Base-by-base conservation (phyloP, 2,113 vertebrate genomes). In the Cacatua alba region DNA sequence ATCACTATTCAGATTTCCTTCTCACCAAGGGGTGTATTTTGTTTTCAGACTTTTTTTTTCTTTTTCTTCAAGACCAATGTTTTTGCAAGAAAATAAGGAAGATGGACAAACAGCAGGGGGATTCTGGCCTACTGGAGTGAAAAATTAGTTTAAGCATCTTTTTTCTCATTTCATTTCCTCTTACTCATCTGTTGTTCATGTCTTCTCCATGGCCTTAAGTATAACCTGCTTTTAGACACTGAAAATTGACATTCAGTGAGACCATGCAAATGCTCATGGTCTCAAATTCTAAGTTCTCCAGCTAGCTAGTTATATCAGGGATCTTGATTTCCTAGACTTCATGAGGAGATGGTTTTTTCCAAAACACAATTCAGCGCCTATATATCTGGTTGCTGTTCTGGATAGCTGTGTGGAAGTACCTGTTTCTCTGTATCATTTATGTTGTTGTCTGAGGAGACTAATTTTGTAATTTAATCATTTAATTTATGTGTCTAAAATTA, bases 1-100 rank as follows among this genome's bases (percentile, higher is more conserved):
- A 52, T 95, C 87, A 82, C 39, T 78, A 26, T 80, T 89, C 86
- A 85, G 35, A 88, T 82, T 91, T 91, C 35, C 39, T 82, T 55
- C 65, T 85, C 68, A 82, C 55, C 9, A 21, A 17, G 60, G 31
- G 11, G 60, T 83, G 10, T 31, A 48, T 67, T 90, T 90, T 82
- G 26, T 57, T 90, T 91, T 71, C n/a, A 60, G 37, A 67, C 9
- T 21, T 29, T 51, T 20, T 74, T 78, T 55, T 13, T n/a, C 35
- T 53, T 62, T 71, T 35, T 31, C 39, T 75, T 59, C 28, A 79
- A 90, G 28, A n/a, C 3, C 31, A 65, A 20, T 14, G 10, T 51
- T 75, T 89, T 84, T 69, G 16, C 78, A 91, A 86, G 37, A 86
- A 83, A 65, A 55, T 53, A 59, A 77, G 43, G 70, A 65, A 86